Evolutionary conservation across 2,888 invertebrate species (phyloP), one percentile per base, ranked within the genome.

Genomic region (Drosophila mimica): DNA sequence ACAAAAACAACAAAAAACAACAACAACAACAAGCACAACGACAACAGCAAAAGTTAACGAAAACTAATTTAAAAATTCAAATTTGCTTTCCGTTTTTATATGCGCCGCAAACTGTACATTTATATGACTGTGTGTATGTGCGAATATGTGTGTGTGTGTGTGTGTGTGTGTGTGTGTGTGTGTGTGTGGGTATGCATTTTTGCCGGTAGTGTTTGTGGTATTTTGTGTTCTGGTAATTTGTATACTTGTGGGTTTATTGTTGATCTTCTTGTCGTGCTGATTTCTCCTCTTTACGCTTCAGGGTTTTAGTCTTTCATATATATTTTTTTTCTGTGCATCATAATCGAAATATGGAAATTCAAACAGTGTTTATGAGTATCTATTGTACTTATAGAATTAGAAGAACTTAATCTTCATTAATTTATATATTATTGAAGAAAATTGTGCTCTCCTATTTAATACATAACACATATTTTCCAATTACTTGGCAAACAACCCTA

Each of bases 21-120:
- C 52, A 57, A 34, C 60, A 54, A 48, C 57, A 53, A 58, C 56
- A 59, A 56, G 17, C 57, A 8, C 70, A 56, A 63, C 74, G 65
- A 64, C 84, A 84, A 76, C 81, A 79, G 83, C 79, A 84, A 82
- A 91, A 92, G 91, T 91, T 92, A 91, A 90, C 92, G 76, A 92
- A 93, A 93, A 92, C 93, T 92, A 92, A 92, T 92, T 92, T 93
- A 92, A 92, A 93, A 93, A 93, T 92, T 92, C 92, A 92, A 92
- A 92, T 92, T 91, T 92, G 77, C 86, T 89, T 91, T 88, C 84
- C 81, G 81, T 79, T 79, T 87, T 83, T 83, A 87, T 87, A 87
- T 89, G 86, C 89, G 74, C 73, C 83, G 82, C 85, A 85, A 85
- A 87, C 85, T 89, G 86, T 88, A 81, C 82, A 82, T 87, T 90